Conservation (phyloP, 2,797 vertebrate genomes). For the Thripadectes ignobilis region DNA sequence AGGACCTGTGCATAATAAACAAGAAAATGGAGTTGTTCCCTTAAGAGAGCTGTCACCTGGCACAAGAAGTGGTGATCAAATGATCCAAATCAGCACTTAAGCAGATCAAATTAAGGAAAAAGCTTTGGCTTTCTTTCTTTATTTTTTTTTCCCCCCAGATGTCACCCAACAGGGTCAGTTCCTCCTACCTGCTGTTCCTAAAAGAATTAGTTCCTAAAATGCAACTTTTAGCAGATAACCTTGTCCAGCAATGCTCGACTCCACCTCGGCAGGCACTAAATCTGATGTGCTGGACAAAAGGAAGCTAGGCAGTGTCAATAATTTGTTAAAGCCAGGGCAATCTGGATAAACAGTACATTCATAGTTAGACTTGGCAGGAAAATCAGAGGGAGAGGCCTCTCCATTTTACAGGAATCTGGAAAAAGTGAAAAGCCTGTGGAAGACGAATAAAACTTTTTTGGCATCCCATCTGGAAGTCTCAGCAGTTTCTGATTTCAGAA, state of each 20-base stretch:
- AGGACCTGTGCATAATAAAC: conserved; percentile 17
- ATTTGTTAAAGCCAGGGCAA: background rate
- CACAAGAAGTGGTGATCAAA: background rate
- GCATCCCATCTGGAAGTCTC: background rate
- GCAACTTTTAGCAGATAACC: background rate
- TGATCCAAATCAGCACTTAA: background rate
- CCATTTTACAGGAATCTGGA: background rate
- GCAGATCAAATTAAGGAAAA: background rate
- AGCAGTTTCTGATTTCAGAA: conserved; percentile 9
- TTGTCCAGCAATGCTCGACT: background rate
- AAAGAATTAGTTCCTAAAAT: background rate
- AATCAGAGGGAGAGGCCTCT: background rate
- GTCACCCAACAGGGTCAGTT: background rate
- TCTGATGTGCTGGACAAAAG: background rate
- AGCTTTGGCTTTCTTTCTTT: background rate
- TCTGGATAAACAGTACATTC: conserved; percentile 34
- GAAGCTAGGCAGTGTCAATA: background rate
- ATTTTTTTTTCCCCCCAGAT: background rate
- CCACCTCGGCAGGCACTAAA: background rate
- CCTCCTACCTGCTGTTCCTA: background rate
- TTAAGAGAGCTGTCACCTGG: conserved; percentile 48
- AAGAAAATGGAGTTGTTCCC: conserved; percentile 31
- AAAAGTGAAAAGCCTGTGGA: conserved; percentile 24
- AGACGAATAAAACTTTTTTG: conserved; percentile 3
- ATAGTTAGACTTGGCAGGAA: conserved; percentile 60